phyloP scores from a whole-genome alignment of 2,888 invertebrate genomes.

The Podotricha telesiphe region DNA sequence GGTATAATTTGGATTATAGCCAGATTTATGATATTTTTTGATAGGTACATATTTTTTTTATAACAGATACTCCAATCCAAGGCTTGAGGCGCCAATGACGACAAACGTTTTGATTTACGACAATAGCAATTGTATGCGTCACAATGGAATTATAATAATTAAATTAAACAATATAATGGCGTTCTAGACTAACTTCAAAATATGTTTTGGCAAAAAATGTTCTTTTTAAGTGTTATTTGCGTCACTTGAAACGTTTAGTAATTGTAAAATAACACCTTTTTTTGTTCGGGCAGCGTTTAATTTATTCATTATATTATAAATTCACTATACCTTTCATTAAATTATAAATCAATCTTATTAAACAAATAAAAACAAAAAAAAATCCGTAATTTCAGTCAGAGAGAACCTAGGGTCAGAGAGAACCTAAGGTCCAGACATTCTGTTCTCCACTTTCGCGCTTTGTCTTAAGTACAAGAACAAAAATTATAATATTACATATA shows the following conservation, averaged over 20 bases:
- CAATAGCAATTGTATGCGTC: slow-evolving; percentile 23
- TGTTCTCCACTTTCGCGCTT: no score
- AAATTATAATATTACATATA: no score
- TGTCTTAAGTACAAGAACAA: no score
- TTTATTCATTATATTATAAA: no score
- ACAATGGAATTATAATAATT: slow-evolving; percentile 25
- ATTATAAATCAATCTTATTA: no score
- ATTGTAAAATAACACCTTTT: background rate
- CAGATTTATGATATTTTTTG: background rate
- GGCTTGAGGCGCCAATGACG: slow-evolving; percentile 15
- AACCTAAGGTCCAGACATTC: no score
- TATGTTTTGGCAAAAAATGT: background rate
- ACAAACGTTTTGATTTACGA: slow-evolving; percentile 22
- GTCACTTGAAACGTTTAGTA: background rate
- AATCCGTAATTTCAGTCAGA: no score
- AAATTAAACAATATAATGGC: slow-evolving; percentile 4
- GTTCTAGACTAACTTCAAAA: background rate
- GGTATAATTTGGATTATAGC: background rate
- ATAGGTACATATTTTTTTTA: background rate
- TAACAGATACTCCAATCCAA: background rate
- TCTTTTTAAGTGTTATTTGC: background rate
- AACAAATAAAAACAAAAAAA: no score
- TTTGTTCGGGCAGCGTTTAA: background rate
- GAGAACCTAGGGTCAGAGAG: no score
- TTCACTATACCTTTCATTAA: no score